Evolutionary conservation across 2,797 vertebrate species (phyloP).

Genomic region (Myotis findleyi): DNA sequence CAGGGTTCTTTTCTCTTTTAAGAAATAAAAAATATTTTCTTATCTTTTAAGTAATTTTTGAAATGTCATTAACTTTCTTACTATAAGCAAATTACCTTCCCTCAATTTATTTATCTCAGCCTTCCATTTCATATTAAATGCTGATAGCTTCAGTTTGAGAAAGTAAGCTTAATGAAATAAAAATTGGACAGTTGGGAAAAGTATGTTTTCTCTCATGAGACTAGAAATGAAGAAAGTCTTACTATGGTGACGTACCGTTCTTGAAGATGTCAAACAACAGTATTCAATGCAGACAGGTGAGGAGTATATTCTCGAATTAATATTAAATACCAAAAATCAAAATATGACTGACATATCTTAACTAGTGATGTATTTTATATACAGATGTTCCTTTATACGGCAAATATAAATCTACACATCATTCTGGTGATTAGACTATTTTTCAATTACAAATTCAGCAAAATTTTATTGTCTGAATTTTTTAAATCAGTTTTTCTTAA

Average conservation of each 20-base stretch:
- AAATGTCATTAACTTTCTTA: slow-evolving; percentile 52
- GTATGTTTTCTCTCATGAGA: slow-evolving; percentile 58
- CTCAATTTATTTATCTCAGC: slow-evolving; percentile 32
- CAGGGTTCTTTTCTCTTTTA: slow-evolving; percentile 21
- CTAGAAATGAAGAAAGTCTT: slow-evolving; percentile 60
- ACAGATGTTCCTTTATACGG: neutral
- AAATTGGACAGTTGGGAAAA: slow-evolving; percentile 55
- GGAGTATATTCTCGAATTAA: slow-evolving; percentile 45
- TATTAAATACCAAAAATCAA: slow-evolving; percentile 9
- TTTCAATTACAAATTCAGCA: neutral
- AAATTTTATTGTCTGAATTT: slow-evolving; percentile 16
- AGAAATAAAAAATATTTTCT: slow-evolving; percentile 2
- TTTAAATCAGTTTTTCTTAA: slow-evolving; percentile 7
- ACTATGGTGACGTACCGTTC: slow-evolving; percentile 10
- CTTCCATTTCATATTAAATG: slow-evolving; percentile 18
- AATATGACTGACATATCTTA: neutral
- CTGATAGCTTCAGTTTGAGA: slow-evolving; percentile 61
- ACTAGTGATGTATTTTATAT: slow-evolving; percentile 40
- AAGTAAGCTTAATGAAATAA: slow-evolving; percentile 55
- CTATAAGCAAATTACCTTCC: slow-evolving; percentile 23
- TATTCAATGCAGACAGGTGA: slow-evolving; percentile 50
- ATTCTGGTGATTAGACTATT: slow-evolving; percentile 15
- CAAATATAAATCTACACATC: neutral
- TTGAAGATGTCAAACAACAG: slow-evolving; percentile 50
- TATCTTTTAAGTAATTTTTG: slow-evolving; percentile 40